Conservation (phyloP, 2,797 vertebrate species). For the Urocyon cinereoargenteus region DNA sequence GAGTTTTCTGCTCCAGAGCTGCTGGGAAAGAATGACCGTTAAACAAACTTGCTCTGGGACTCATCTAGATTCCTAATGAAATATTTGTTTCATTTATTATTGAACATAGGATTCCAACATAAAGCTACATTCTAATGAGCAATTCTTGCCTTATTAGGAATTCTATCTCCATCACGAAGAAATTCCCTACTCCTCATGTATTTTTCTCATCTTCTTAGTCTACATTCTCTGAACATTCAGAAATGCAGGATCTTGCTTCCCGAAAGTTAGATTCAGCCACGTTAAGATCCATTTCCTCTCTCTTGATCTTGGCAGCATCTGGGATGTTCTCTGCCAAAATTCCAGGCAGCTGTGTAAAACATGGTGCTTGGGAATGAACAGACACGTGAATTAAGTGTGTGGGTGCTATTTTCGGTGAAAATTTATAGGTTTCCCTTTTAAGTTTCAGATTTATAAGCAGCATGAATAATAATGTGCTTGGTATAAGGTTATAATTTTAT, state of each 20-base stretch:
- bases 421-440: conserved; percentile 65
- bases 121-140: background rate
- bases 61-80: background rate
- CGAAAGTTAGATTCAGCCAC: background rate
- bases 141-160: background rate
- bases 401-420: conserved; percentile 44
- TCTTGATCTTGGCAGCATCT: conserved; percentile 44
- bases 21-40: background rate
- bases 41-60: background rate
- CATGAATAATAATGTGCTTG: conserved; percentile 33
- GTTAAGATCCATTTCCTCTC: conserved; percentile 49
- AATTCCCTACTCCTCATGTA: background rate
- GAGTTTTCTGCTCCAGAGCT: background rate
- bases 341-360: conserved; percentile 56
- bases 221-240: background rate
- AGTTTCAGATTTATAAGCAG: conserved; percentile 67
- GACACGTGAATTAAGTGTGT: background rate
- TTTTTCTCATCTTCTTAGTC: background rate
- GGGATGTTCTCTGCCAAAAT: conserved; percentile 3
- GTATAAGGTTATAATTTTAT: conserved; percentile 27
- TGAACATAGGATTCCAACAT: background rate
- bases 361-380: conserved; percentile 48
- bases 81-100: background rate
- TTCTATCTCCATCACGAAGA: background rate
- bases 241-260: background rate